A percentile compares a stretch with the other conserved stretches of the same genome.
Conservation (phyloP, 2,113 vertebrate genomes). For the Lates calcarifer region DNA sequence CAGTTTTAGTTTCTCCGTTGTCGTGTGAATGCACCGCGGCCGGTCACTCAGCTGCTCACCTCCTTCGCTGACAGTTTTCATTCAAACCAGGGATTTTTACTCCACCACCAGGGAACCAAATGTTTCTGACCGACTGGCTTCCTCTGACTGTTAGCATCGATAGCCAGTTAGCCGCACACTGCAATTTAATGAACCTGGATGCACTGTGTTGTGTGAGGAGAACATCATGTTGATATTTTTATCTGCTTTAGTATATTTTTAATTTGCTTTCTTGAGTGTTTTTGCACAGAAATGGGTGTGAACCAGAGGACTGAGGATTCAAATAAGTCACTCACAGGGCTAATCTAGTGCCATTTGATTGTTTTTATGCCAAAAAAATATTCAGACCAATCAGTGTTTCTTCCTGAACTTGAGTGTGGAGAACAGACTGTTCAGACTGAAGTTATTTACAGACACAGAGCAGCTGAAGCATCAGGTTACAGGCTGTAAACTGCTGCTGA, state of each 20-base stretch:
- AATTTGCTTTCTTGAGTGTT: conserved; percentile 3
- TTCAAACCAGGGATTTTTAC: conserved; percentile 24
- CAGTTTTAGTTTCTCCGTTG: too few relatives aligned
- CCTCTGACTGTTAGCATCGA: conserved; percentile 25
- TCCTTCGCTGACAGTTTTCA: neutral
- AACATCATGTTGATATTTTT: neutral
- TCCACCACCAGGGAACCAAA: conserved; percentile 12
- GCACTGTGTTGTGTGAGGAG: conserved; percentile 8
- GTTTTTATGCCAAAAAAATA: conserved; percentile 26
- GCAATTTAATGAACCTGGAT: neutral
- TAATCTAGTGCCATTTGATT: conserved; percentile 35
- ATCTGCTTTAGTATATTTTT: conserved; percentile 12
- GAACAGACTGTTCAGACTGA: neutral
- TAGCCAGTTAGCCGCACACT: neutral
- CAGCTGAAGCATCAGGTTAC: conserved; percentile 35
- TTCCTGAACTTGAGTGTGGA: neutral
- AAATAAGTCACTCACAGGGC: conserved; percentile 17
- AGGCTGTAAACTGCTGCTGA: neutral
- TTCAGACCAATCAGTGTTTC: neutral
- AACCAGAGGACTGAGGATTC: neutral
- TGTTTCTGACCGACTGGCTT: conserved; percentile 4
- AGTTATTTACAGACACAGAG: conserved; percentile 25
- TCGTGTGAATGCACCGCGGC: too few relatives aligned
- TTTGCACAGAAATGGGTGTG: conserved; percentile 41
- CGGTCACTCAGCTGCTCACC: too few relatives aligned